Evolutionary conservation across 2,888 invertebrate species (phyloP), one percentile per base, ranked within the genome.

Genomic region (Andricus curvator): DNA sequence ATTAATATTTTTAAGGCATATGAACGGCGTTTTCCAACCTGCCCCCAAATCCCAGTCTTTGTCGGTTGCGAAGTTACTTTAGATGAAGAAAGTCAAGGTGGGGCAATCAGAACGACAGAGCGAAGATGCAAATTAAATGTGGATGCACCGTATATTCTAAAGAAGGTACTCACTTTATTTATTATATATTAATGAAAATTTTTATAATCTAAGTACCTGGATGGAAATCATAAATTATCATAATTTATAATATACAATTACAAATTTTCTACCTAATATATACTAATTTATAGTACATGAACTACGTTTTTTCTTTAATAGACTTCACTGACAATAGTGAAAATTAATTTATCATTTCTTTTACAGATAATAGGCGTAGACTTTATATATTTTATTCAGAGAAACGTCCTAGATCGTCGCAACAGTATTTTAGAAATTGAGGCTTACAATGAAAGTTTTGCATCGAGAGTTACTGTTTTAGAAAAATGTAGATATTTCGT

Each of bases 21-120:
- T 93, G 97, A 98, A 93, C 95, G 96, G 89, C 95, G 99, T 86
- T 99, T 99, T 93, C 99, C 99, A 29, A 97, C 95, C 81, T 98
- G 98, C 91, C 96, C 97, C 41, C 97, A 98, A 94, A 98, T 99
- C 91, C 99, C 99, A 51, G 97, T 99, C 83, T 98, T 99, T 89
- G 94, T 98, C 62, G 98, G 98, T 77, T 98, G 98, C 91, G 96
- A 96, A 87, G 95, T 98, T 84, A 94, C 95, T 6, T 95, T 95
- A 76, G 98, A 99, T 90, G 95, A 95, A 90, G 95, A 96, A 90
- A 95, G 96, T 81, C 95, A 96, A 66, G 97, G 97, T 92, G 96
- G 97, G 85, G 95, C 97, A 1, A 94, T 96, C 86, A 95, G 97
- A 88, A 95, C 96, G 84, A 96, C 98, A 44, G 97, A 97, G 85